Evolutionary conservation across 1,140 invertebrate species (phyloP).

Genomic region (Gonioctena quinquepunctata): DNA sequence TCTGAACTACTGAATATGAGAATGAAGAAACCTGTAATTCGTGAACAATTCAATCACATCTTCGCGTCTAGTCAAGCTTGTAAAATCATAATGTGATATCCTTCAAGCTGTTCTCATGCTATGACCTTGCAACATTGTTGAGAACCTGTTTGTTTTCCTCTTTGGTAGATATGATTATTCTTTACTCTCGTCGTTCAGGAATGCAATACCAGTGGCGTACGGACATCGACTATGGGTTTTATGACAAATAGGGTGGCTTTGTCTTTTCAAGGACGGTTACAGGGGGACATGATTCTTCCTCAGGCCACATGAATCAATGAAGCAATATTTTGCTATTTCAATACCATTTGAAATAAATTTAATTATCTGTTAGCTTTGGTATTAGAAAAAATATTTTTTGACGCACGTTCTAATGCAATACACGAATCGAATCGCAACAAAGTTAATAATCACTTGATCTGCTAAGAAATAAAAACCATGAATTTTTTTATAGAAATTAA

Average conservation of each 20-base stretch:
- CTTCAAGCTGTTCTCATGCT: constrained; percentile 4
- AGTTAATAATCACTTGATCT: too few relatives aligned
- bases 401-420: not conserved
- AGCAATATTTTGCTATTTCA: not conserved
- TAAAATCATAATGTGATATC: too few relatives aligned
- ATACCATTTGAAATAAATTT: not conserved
- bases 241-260: not conserved
- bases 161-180: not conserved
- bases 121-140: constrained; percentile 6
- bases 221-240: not conserved
- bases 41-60: too few relatives aligned
- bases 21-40: too few relatives aligned
- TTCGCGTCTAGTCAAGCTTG: too few relatives aligned
- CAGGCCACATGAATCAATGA: not conserved
- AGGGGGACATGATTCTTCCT: not conserved
- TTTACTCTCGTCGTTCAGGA: not conserved
- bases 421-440: too few relatives aligned
- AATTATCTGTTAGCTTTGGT: not conserved
- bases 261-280: not conserved
- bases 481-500: too few relatives aligned
- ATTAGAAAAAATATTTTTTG: not conserved
- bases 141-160: not conserved
- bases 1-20: too few relatives aligned
- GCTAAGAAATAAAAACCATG: too few relatives aligned
- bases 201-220: constrained; percentile 1